A percentile compares a stretch with the other conserved stretches of the same genome.
phyloP scores from a whole-genome alignment of 2,113 vertebrate genomes.

The Nanorana parkeri region DNA sequence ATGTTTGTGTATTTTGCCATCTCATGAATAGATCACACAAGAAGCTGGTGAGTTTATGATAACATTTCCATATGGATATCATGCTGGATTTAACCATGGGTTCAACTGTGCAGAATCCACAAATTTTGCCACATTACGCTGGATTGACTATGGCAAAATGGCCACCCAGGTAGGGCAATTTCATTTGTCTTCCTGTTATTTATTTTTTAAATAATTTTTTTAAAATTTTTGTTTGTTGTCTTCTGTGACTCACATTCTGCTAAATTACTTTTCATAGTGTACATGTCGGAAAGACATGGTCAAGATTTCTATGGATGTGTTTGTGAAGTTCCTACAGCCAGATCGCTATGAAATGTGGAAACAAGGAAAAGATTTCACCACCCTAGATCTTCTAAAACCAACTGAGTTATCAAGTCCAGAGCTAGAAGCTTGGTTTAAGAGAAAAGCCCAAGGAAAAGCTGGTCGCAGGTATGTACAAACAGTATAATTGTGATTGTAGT shows the following conservation, averaged over 20 bases:
- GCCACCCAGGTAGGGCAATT: constrained; percentile 82
- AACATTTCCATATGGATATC: constrained; percentile 95
- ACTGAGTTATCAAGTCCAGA: constrained; percentile 84
- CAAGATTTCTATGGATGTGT: constrained; percentile 99
- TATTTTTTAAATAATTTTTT: not conserved
- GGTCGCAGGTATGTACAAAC: constrained; percentile 78
- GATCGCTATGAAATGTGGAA: constrained; percentile 95
- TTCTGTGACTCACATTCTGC: not conserved
- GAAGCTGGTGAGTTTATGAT: constrained; percentile 97
- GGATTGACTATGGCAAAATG: constrained; percentile 97
- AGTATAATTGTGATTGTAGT: too few relatives aligned
- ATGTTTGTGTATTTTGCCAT: not conserved
- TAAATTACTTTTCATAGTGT: constrained; percentile 74
- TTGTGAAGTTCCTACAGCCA: constrained; percentile 91
- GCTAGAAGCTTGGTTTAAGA: constrained; percentile 87
- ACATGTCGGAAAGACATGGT: constrained; percentile 97
- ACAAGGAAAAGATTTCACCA: constrained; percentile 85
- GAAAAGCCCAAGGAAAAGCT: constrained; percentile 78
- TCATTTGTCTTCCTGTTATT: not conserved
- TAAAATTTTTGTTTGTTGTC: not conserved
- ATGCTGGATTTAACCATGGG: constrained; percentile 96
- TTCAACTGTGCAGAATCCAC: constrained; percentile 98
- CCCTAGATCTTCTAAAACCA: constrained; percentile 88
- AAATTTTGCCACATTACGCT: constrained; percentile 94
- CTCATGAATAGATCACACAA: constrained; percentile 85